A percentile compares a stretch with the other conserved stretches of the same genome.
Evolutionary conservation across 2,888 invertebrate species (phyloP).

Genomic region (Leptarthrus brevirostris): DNA sequence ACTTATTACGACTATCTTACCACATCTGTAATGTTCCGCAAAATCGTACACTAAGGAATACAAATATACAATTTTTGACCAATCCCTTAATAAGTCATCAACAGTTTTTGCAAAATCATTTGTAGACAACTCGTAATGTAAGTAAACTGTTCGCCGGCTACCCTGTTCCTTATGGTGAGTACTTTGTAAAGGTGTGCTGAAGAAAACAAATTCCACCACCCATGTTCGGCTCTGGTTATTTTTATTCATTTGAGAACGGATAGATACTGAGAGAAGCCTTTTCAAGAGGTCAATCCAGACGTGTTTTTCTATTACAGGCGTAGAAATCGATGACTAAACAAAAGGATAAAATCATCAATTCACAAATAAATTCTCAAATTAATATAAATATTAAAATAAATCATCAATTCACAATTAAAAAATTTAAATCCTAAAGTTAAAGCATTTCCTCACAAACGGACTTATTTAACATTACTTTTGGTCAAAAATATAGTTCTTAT

Average conservation of each 20-base stretch:
- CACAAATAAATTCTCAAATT: too few relatives aligned
- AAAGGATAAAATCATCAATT: too few relatives aligned
- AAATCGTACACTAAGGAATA: constrained; percentile 87
- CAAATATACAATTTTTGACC: constrained; percentile 91
- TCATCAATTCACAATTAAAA: too few relatives aligned
- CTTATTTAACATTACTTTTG: too few relatives aligned
- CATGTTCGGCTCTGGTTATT: constrained; percentile 80
- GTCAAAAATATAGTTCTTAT: too few relatives aligned
- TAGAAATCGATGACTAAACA: constrained; percentile 53
- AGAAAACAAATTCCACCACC: constrained; percentile 92
- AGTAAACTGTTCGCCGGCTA: constrained; percentile 86
- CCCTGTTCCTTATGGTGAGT: constrained; percentile 88
- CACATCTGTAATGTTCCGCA: constrained; percentile 80
- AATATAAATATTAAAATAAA: too few relatives aligned
- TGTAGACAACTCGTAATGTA: constrained; percentile 90
- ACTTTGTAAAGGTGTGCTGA: constrained; percentile 82
- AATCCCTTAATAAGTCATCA: constrained; percentile 87
- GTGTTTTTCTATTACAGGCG: constrained; percentile 63
- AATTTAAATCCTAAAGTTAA: too few relatives aligned
- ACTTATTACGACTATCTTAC: constrained; percentile 64
- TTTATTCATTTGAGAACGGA: constrained; percentile 82
- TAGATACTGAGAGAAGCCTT: constrained; percentile 84
- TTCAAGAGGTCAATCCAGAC: constrained; percentile 80
- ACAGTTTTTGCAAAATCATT: constrained; percentile 85
- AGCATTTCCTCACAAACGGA: too few relatives aligned